Base-by-base conservation (phyloP, 2,113 vertebrate species). In the Calyptomena viridis region DNA sequence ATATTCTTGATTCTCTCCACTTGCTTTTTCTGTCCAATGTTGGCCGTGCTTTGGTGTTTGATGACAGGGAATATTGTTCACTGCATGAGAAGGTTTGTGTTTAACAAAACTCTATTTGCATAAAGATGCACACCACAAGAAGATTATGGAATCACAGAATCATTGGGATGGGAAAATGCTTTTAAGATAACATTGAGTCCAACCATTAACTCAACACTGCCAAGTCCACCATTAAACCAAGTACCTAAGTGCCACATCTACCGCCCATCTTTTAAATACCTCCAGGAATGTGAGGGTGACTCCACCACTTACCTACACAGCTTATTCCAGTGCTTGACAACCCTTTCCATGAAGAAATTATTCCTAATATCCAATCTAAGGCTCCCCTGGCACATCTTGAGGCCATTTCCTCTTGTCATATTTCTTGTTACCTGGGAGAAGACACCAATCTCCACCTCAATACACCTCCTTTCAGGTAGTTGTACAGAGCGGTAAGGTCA, bases 371-470 rank as follows among this genome's bases (percentile, higher is more conserved):
- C 17, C 27, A 76, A 1, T 55, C 20, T 49, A 39, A 86, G 42
- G 23, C 5, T 82, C 3, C 1, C 23, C 3, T 21, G 42, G 5
- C 3, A 17, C 12, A 74, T 19, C 60, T 42, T 79, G 55, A 58
- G n/a, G 19, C 19, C 2, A 4, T 21, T 73, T 78, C 28, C 18
- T 62, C 2, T 63, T 62, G 22, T 72, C 12, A 22, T 50, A 1
- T 50, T 9, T 1, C 35, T 56, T 52, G 53, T 68, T 58, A 74
- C 22, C 17, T 33, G 37, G 28, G 58, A 63, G 47, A 53, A 40
- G 64, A 56, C 13, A 11, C 37, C 0, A 0, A 46, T 8, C 7
- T 7, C 24, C 9, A 21, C 12, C 24, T 83, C 6, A 6, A 59
- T 40, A 9, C 21, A 62, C 1, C 53, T 87, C 6, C 25, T 66